phyloP scores from a whole-genome alignment of 2,888 invertebrate species.

The Arenicola marina region DNA sequence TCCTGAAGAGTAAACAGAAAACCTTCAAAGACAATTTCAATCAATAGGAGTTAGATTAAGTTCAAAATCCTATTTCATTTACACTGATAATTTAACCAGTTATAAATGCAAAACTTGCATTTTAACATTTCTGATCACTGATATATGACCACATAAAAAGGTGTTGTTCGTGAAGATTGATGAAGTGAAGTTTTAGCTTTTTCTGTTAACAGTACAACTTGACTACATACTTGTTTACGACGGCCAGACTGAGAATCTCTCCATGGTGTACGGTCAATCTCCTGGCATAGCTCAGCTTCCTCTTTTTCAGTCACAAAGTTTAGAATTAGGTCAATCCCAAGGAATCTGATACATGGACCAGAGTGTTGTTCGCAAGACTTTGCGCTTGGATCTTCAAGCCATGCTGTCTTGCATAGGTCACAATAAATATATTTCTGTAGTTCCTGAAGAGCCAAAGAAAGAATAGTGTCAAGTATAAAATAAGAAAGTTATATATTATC shows the following conservation, averaged over 20 bases:
- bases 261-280: slow-evolving; percentile 84
- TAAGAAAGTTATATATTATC: too few relatives aligned
- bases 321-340: slow-evolving; percentile 53
- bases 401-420: background rate
- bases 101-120: too few relatives aligned
- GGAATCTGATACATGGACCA: slow-evolving; percentile 40
- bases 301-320: slow-evolving; percentile 73
- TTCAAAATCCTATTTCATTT: background rate
- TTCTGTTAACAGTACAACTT: too few relatives aligned
- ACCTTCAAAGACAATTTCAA: background rate
- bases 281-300: slow-evolving; percentile 69
- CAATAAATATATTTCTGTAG: slow-evolving; percentile 2
- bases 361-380: too few relatives aligned
- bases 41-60: background rate
- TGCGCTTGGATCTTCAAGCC: too few relatives aligned
- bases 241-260: slow-evolving; percentile 92
- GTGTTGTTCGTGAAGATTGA: too few relatives aligned
- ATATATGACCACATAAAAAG: too few relatives aligned
- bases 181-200: too few relatives aligned
- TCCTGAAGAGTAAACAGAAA: slow-evolving; percentile 67
- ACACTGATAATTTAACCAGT: too few relatives aligned
- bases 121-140: too few relatives aligned
- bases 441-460: background rate
- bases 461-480: too few relatives aligned
- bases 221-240: slow-evolving; percentile 75